Base-by-base conservation (phyloP, 2,888 invertebrate genomes). In the Venusia cambrica region DNA sequence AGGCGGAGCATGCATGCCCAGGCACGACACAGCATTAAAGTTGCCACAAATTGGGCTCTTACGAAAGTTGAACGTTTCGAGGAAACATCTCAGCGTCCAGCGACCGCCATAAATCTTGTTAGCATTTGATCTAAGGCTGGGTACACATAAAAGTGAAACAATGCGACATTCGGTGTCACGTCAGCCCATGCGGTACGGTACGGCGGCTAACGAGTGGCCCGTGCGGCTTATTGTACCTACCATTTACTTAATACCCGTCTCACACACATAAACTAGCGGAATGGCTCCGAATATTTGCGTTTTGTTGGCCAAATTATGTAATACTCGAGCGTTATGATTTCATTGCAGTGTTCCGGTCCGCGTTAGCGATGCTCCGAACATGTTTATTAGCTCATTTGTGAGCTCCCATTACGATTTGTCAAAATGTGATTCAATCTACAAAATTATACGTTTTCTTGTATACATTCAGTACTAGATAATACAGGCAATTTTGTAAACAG, bases 161-260 rank as follows among this genome's bases (percentile, higher is more conserved):
- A 84, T 78, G 79, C 76, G 80, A 80, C 81, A 62, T 72, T 73
- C 57, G 66, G 70, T 65, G 73, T 79, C 78, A 74, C 77, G 78
- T 78, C 72, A 69, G 56, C 40, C 57, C 54, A n/a, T n/a, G n/a
- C n/a, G n/a, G n/a, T n/a, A n/a, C n/a, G 49, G 42, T 52, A 36
- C 52, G 61, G 58, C 59, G 58, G 54, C 67, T 83, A 81, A 83
- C 83, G 83, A 83, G 77, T 75, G 75, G 76, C 85, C 77, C 83
- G 85, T 85, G 85, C 83, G 63, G 66, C 66, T 83, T 79, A 81
- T 83, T 75, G 74, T 79, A 66, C 64, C 53, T 54, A 78, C 81
- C 76, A 78, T 84, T 84, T 83, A 83, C 80, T 81, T 83, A 81
- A 83, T 80, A 73, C 73, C 65, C 67, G 67, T 70, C 69, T 70